Evolutionary conservation across 2,888 invertebrate species (phyloP), one percentile per base, ranked within the genome.

Genomic region (Laspeyria flexula): DNA sequence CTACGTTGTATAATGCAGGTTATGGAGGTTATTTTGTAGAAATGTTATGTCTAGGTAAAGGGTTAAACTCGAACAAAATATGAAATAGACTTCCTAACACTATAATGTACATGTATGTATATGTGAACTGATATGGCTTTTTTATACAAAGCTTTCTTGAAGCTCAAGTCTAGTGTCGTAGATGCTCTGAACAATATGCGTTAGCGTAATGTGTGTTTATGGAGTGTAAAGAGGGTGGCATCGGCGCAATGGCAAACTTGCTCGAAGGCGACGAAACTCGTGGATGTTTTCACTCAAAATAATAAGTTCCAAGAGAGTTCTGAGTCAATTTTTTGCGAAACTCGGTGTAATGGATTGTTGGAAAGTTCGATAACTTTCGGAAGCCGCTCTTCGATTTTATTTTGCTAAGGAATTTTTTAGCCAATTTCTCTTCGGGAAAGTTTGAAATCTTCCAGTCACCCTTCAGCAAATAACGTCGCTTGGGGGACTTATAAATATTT

Each of bases 271-370:
- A 78, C 82, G 77, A 83, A 86, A 86, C 85, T 86, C 81, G 72
- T 77, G 82, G 86, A 86, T 87, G 85, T 90, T 91, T 90, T 89
- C 87, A 83, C 88, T 90, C 86, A 89, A 90, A 90, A 91, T 90
- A 91, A 91, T 90, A 92, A 90, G 86, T 90, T 87, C 83, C 81
- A 71, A 76, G 73, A 71, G 73, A 76, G 63, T 69, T 56, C 65
- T 53, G 83, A 89, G 86, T 86, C 73, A 86, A 83, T 90, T 90
- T 92, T 90, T 90, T 87, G 83, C 86, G 80, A 88, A 89, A 90
- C 88, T 88, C 84, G 83, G 89, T 89, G 90, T 91, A 90, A 91
- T 91, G 90, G 91, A 89, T 92, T 92, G 90, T 90, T 88, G 88
- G 85, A 68, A 90, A 90, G 77, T 92, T 89, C 86, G 87, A 92